A percentile compares a stretch with the other conserved stretches of the same genome.
These are phyloP conservation scores for Girardinichthys multiradiatus DNA, from an alignment of 2,113 vertebrate genomes.

Conservation along the genomic window DNA sequence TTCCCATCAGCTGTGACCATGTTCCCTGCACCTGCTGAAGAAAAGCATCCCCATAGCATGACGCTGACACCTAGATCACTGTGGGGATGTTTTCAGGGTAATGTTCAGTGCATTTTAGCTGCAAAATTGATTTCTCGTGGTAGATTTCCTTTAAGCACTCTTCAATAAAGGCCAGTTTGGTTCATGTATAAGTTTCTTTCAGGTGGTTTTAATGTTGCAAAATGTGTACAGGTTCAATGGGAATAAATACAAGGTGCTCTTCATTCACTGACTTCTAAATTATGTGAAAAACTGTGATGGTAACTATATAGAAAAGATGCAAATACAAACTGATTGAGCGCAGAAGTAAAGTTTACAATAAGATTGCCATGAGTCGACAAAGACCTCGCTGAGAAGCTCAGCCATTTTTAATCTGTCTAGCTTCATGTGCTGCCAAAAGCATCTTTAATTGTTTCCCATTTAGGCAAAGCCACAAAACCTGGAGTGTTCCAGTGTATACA, in stretches of 20 bases:
- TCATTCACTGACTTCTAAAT: background rate
- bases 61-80: too few species aligned
- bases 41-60: too few species aligned
- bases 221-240: too few species aligned
- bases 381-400: conserved; percentile 11
- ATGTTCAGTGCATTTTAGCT: too few species aligned
- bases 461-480: conserved; percentile 57
- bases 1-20: too few species aligned
- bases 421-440: conserved; percentile 60
- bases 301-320: background rate
- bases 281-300: background rate
- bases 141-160: too few species aligned
- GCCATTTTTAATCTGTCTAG: conserved; percentile 55
- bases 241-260: background rate
- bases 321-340: background rate
- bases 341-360: conserved; percentile 18
- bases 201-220: too few species aligned
- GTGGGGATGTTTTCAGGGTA: too few species aligned
- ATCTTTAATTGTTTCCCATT: conserved; percentile 67
- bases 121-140: too few species aligned
- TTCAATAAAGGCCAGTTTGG: too few species aligned
- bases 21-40: too few species aligned
- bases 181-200: too few species aligned
- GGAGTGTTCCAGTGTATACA: conserved; percentile 48
- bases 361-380: conserved; percentile 41